Base-by-base conservation (phyloP, 2,888 invertebrate species). In the Heterodera filipjevi region DNA sequence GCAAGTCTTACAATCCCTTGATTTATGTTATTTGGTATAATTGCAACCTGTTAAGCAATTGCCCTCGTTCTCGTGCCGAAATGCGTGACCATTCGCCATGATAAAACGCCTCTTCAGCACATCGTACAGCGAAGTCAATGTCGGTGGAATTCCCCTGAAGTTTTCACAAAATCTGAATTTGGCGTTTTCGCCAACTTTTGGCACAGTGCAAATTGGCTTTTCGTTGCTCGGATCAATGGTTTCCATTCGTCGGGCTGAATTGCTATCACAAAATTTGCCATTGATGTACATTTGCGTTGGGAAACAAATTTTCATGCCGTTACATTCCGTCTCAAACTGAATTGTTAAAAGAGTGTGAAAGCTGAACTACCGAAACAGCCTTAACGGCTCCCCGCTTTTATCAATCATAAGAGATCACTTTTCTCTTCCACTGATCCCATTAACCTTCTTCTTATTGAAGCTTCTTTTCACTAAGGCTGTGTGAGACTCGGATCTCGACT, bases 71-170 rank as follows among this genome's bases (percentile, higher is more conserved):
- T 84, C 97, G 92, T 0, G 96, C 94, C 87, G 95, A 95, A 89
- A 97, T 94, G 90, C 94, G 94, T n/a, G 94, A 93, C 97, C 97
- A 98, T 87, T 95, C 93, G 0, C 96, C 95, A 49, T 83, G 82
- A 73, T 85, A 83, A 81, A 86, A 87, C 10, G 87, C 87, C 70
- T 86, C 93, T 87, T 95, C 93, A 0, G 97, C 97, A 0, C 95
- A 95, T 71, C 92, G 92, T 0, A 96, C 96, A 0, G 97, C 97
- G 81, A 91, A 92, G 89, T 96, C 93, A 0, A 97, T 95, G 89
- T 98, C 97, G 5, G 92, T 92, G 0, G 89, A 91, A 0, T 94
- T 93, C 0, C 93, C 95, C 85, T 93, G 44, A 64, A 19, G 22
- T 3, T 83, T 59, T 71, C 33, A 27, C 12, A 22, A 6, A n/a